phyloP scores from a whole-genome alignment of 2,113 vertebrate species.

The Corythornis madagascariensis region DNA sequence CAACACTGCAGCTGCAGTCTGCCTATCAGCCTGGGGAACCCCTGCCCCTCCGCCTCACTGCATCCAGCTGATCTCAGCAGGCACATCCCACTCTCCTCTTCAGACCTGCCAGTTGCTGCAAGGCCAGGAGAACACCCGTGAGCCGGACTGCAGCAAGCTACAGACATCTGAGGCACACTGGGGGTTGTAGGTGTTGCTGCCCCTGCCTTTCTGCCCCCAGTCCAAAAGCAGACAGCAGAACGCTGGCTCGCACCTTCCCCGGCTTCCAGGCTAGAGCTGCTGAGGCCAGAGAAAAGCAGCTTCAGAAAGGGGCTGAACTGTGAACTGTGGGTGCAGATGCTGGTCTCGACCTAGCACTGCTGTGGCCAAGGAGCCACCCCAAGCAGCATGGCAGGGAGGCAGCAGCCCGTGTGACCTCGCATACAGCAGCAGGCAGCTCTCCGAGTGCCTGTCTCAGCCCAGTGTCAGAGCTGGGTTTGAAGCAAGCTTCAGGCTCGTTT shows the following conservation, averaged over 20 bases:
- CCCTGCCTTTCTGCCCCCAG: not conserved
- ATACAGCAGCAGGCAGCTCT: not conserved
- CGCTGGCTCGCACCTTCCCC: not conserved
- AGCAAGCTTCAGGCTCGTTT: not conserved
- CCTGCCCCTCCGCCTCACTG: not conserved
- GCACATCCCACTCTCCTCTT: not conserved
- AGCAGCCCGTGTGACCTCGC: not conserved
- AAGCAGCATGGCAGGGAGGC: not conserved
- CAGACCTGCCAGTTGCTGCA: not conserved
- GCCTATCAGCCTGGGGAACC: not conserved
- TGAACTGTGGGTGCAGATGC: not conserved
- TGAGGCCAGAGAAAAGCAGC: not conserved
- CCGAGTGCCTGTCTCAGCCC: not conserved
- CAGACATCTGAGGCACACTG: not conserved
- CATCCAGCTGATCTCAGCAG: not conserved
- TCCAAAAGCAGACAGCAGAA: not conserved
- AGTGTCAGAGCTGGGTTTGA: not conserved
- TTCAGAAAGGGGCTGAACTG: not conserved
- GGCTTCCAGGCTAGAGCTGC: not conserved
- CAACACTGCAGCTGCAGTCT: not conserved
- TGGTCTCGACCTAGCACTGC: fast-evolving
- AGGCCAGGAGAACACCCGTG: not conserved
- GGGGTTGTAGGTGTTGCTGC: not conserved
- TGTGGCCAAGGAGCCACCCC: not conserved
- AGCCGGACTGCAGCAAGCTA: not conserved